Evolutionary conservation across 23 tunicate species (phyloP), one percentile per base, ranked within the genome.

Genomic region (Halocynthia roretzi): DNA sequence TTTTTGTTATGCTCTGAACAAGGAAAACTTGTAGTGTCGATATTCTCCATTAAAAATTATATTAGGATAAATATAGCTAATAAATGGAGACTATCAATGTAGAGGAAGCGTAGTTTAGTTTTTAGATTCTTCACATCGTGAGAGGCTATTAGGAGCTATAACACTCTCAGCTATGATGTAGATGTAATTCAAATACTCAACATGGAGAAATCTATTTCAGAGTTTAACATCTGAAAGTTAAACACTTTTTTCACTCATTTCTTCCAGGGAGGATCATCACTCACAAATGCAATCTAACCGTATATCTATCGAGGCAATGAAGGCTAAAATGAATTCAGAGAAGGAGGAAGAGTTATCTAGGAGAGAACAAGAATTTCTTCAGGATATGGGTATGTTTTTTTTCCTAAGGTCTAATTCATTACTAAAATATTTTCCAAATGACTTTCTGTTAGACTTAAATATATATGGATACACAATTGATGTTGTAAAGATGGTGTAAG

Each of bases 201-300:
- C 15, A 58, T 58, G 63, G 17, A 58, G 17, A 58, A 58, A 58
- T 15, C 5, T 58, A 14, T 58, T 58, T 58, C n/a, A 15, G 63
- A 31, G 44, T 31, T 31, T 31, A 0, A 0, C 4, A 31, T 31
- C 63, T 14, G 63, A 58, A n/a, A 14, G 17, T 58, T 58, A 14
- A n/a, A 58, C 17, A 58, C 15, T n/a, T 14, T 58, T 58, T 58
- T 2, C 17, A 58, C 63, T 4, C 63, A 58, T 58, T 58, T 55
- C 7, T 67, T 50, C 17, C 75, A 92, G 98, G 67, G 92, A 92
- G 54, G 98, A 86, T 52, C 70, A 76, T 66, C 98, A 92, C 31
- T 83, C 87, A 15, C 92, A 82, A 61, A 72, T 92, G 87, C 78
- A 85, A 21, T 83, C 98, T 11, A 86, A 92, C 5, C 87, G 89